Evolutionary conservation across 2,113 vertebrate genomes (phyloP).

Genomic region (Terrapene triunguis): DNA sequence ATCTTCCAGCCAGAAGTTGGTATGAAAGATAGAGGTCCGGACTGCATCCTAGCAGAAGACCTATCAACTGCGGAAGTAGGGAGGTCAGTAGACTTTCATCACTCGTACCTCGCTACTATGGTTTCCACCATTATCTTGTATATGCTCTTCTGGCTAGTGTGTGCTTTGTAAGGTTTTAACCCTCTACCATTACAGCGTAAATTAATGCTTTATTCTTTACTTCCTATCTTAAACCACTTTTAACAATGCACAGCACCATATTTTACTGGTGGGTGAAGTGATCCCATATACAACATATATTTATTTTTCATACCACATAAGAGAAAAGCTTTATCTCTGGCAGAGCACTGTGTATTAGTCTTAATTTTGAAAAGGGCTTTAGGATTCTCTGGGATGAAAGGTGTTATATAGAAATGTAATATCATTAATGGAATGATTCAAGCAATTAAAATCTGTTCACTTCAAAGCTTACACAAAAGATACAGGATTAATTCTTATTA

Average conservation of each 20-base stretch:
- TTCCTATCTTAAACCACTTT: background rate
- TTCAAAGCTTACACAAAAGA: background rate
- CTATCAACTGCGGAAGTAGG: background rate
- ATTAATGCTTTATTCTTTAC: background rate
- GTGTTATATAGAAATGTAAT: background rate
- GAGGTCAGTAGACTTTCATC: background rate
- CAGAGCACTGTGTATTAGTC: background rate
- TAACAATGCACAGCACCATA: background rate
- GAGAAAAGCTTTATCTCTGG: background rate
- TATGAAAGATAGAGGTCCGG: background rate
- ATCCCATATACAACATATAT: background rate
- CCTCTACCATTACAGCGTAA: background rate
- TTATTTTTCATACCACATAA: background rate
- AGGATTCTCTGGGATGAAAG: background rate
- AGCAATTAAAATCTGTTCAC: background rate
- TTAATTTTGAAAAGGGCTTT: background rate
- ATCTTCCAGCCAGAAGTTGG: background rate
- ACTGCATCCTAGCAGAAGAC: background rate
- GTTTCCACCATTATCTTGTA: background rate
- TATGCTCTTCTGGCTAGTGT: background rate
- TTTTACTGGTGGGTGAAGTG: background rate
- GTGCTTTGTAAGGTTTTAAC: too few relatives aligned
- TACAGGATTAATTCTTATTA: background rate
- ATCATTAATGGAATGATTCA: background rate
- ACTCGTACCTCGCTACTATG: fast-evolving